Evolutionary conservation across 2,113 vertebrate genomes (phyloP).

Genomic region (Litocranius walleri): DNA sequence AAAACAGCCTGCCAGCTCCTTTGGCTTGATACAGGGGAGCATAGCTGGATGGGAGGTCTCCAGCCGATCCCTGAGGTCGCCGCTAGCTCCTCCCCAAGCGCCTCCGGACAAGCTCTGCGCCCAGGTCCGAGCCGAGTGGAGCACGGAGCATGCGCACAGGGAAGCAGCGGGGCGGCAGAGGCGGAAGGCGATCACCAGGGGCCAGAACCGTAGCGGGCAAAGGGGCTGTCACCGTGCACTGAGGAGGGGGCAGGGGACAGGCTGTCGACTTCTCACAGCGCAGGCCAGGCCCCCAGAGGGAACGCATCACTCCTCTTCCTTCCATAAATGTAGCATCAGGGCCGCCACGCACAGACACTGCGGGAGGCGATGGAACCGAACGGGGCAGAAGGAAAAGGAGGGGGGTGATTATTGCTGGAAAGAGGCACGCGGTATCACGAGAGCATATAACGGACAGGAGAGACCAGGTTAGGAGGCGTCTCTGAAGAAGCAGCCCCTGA

Average conservation of each 20-base stretch:
- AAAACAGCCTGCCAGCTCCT: slow-evolving; percentile 82
- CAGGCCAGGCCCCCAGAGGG: not conserved
- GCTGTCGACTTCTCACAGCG: not conserved
- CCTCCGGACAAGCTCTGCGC: slow-evolving; percentile 23
- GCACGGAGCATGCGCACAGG: not conserved
- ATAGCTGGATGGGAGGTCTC: slow-evolving; percentile 63
- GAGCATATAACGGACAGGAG: not conserved
- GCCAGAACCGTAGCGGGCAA: not conserved
- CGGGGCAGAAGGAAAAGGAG: too few relatives aligned
- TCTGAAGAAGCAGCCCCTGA: not conserved
- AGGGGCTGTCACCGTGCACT: not conserved
- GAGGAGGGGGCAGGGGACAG: not conserved
- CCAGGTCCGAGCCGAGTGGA: slow-evolving; percentile 34
- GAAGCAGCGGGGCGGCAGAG: not conserved
- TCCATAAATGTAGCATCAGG: not conserved
- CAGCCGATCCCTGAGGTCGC: slow-evolving; percentile 66
- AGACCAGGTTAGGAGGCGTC: not conserved
- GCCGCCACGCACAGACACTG: not conserved
- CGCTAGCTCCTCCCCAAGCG: not conserved
- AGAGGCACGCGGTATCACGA: fast-evolving
- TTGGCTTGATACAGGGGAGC: slow-evolving; percentile 76
- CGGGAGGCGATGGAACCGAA: fast-evolving
- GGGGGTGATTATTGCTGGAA: fast-evolving
- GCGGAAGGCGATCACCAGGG: not conserved
- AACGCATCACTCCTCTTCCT: not conserved